Evolutionary conservation across 1,140 invertebrate species (phyloP).

Genomic region (Vanessa tameamea): DNA sequence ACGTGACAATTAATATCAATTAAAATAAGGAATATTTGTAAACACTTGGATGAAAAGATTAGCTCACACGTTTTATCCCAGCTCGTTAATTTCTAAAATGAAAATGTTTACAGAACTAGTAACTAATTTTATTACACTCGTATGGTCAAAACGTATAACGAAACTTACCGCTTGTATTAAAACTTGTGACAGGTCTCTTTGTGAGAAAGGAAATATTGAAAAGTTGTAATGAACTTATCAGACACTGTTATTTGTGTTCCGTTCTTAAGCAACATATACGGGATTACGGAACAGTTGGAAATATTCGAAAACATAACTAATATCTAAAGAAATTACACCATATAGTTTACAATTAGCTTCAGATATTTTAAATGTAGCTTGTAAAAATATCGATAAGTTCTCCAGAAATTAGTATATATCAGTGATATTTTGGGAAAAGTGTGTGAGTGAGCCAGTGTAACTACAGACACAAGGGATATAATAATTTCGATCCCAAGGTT

Average conservation of each 20-base stretch:
- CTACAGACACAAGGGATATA: too few relatives aligned
- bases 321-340: background rate
- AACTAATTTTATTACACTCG: background rate
- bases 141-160: background rate
- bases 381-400: too few relatives aligned
- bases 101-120: background rate
- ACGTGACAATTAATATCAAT: too few relatives aligned
- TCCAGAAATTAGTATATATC: too few relatives aligned
- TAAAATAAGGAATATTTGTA: too few relatives aligned
- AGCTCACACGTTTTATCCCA: background rate
- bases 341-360: too few relatives aligned
- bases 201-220: background rate
- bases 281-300: background rate
- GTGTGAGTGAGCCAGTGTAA: too few relatives aligned
- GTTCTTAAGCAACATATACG: background rate
- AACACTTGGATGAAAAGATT: too few relatives aligned
- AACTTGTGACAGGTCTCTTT: background rate
- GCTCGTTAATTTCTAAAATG: background rate
- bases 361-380: too few relatives aligned
- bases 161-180: background rate
- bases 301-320: background rate
- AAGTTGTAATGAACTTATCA: constrained; percentile 4
- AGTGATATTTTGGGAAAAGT: too few relatives aligned
- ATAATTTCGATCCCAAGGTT: too few relatives aligned
- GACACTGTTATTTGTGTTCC: background rate